A percentile compares a stretch with the other conserved stretches of the same genome.
phyloP scores from a whole-genome alignment of 2,888 invertebrate genomes.

The Trachelus tabidus region DNA sequence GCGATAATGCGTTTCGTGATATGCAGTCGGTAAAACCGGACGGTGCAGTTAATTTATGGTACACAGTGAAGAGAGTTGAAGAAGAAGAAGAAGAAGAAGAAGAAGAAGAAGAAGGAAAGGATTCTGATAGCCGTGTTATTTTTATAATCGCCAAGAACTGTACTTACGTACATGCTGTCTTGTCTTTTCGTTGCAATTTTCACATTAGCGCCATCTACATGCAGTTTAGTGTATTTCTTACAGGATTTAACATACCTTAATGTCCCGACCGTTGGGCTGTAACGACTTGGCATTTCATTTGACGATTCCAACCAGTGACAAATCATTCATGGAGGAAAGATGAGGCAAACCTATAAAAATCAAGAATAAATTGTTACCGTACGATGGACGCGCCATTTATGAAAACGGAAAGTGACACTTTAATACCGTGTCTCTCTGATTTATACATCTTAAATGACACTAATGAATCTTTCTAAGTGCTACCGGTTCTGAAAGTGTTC shows the following conservation, averaged over 20 bases:
- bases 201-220: too few relatives aligned
- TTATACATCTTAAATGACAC: slow-evolving; percentile 11
- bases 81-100: too few relatives aligned
- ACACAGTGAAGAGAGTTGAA: neutral
- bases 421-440: slow-evolving; percentile 14
- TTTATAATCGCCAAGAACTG: neutral
- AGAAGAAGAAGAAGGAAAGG: neutral
- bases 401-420: slow-evolving; percentile 20
- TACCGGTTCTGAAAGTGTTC: neutral
- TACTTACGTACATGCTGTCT: too few relatives aligned
- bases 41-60: neutral
- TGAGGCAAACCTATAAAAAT: neutral
- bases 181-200: too few relatives aligned
- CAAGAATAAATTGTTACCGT: neutral
- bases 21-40: slow-evolving; percentile 5
- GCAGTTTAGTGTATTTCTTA: too few relatives aligned
- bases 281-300: neutral
- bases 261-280: too few relatives aligned
- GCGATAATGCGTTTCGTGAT: slow-evolving; percentile 14
- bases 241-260: too few relatives aligned
- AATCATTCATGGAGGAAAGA: neutral
- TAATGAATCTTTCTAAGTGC: neutral
- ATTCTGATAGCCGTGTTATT: neutral
- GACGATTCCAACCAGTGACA: neutral
- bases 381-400: neutral